A percentile compares a stretch with the other conserved stretches of the same genome.
Evolutionary conservation across 2,888 invertebrate genomes (phyloP).

Genomic region (Phytoseiulus persimilis): DNA sequence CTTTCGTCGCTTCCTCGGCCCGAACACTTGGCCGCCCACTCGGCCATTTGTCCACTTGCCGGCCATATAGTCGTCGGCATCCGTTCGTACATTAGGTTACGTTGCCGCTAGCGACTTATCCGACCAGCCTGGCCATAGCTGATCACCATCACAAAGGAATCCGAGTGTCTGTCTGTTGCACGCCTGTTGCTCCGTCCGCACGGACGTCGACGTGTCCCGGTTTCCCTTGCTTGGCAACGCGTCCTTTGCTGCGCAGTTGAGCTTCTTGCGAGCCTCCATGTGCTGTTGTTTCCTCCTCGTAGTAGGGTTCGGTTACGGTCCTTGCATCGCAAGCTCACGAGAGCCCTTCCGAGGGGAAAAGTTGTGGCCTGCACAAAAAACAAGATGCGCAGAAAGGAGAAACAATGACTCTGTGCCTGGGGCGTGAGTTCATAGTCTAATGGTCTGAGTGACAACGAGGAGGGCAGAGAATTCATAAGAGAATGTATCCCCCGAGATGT

Average conservation of each 20-base stretch:
- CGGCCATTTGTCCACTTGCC: not conserved
- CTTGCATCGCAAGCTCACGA: not conserved
- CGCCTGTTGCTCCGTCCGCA: not conserved
- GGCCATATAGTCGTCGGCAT: not conserved
- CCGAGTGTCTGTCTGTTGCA: not conserved
- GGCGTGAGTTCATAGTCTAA: too few species aligned
- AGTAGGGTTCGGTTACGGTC: not conserved
- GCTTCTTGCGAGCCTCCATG: not conserved
- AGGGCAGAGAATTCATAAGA: too few species aligned
- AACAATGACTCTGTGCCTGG: too few species aligned
- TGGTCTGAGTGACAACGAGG: too few species aligned
- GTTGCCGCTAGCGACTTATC: not conserved
- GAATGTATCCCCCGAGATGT: too few species aligned
- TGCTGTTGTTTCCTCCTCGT: not conserved
- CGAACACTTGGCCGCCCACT: not conserved
- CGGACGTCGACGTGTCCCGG: not conserved
- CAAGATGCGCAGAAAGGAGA: too few species aligned
- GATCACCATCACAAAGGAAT: not conserved
- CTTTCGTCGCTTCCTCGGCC: not conserved
- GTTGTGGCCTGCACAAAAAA: not conserved
- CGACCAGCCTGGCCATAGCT: not conserved
- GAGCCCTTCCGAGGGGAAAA: not conserved
- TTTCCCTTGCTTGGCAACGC: not conserved
- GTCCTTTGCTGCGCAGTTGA: not conserved
- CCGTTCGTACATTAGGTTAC: not conserved